Percentiles rank a stretch among this genome's conserved stretches.
phyloP scores from a whole-genome alignment of 1,140 invertebrate genomes.

The Drosophila leontia region DNA sequence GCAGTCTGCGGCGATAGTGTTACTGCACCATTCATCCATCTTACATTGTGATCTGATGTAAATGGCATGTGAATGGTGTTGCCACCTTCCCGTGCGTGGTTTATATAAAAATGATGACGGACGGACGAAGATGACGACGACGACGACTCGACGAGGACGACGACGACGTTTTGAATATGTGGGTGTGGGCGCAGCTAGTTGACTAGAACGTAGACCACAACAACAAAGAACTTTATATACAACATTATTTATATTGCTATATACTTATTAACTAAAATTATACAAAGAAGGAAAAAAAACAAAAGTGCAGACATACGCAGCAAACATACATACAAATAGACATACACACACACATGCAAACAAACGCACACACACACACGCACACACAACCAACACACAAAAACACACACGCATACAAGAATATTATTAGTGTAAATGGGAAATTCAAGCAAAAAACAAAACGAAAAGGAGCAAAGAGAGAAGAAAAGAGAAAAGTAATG shows the following conservation, averaged over 20 bases:
- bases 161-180: constrained; percentile 31
- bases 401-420: constrained; percentile 61
- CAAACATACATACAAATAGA: constrained; percentile 42
- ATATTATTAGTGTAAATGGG: constrained; percentile 80
- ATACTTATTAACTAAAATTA: constrained; percentile 82
- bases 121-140: constrained; percentile 7
- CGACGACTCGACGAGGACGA: neutral
- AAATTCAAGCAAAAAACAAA: constrained; percentile 60
- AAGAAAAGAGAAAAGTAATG: constrained; percentile 16
- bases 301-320: constrained; percentile 49
- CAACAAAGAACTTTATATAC: constrained; percentile 81
- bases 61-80: constrained; percentile 51
- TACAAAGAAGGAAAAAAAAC: constrained; percentile 69
- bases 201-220: constrained; percentile 80
- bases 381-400: constrained; percentile 45
- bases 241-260: constrained; percentile 83
- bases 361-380: constrained; percentile 1
- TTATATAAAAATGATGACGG: constrained; percentile 33
- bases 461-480: constrained; percentile 26
- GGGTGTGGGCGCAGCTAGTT: constrained; percentile 54
- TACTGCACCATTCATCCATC: constrained; percentile 41
- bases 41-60: constrained; percentile 65
- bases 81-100: constrained; percentile 41
- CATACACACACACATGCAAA: constrained; percentile 3
- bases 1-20: constrained; percentile 60